Percentiles rank a stretch among this genome's conserved stretches.
Evolutionary conservation across 2,113 vertebrate genomes (phyloP).

Genomic region (Chelonoidis abingdonii): DNA sequence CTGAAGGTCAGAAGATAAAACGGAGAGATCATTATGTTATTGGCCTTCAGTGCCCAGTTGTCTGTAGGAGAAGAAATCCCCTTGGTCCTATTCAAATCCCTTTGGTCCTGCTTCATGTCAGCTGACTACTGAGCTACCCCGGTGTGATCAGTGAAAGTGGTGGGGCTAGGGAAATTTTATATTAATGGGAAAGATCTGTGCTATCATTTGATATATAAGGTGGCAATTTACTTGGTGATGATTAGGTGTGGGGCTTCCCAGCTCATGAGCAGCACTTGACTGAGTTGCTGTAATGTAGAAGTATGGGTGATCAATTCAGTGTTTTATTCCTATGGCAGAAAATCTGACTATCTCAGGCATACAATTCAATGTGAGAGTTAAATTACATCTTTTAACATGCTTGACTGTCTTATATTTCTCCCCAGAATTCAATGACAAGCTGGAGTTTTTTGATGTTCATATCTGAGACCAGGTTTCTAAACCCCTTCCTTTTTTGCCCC

Average conservation of each 20-base stretch:
- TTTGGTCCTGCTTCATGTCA: neutral
- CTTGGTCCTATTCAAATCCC: too few species aligned
- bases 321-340: neutral
- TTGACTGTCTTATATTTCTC: neutral
- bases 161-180: neutral
- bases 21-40: neutral
- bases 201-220: neutral
- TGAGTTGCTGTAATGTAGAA: neutral
- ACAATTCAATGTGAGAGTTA: neutral
- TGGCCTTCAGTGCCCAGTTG: neutral
- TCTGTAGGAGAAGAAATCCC: neutral
- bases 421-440: neutral
- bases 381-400: neutral
- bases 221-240: neutral
- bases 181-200: neutral
- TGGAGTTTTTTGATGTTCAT: neutral
- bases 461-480: neutral
- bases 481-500: neutral
- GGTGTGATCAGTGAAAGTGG: neutral
- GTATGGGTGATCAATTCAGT: neutral
- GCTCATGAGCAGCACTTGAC: accelerated
- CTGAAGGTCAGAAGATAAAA: conserved; percentile 13
- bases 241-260: neutral
- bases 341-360: neutral
- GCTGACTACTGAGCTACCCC: neutral